Evolutionary conservation across 2,797 vertebrate species (phyloP).

Genomic region (Oophaga sylvatica): DNA sequence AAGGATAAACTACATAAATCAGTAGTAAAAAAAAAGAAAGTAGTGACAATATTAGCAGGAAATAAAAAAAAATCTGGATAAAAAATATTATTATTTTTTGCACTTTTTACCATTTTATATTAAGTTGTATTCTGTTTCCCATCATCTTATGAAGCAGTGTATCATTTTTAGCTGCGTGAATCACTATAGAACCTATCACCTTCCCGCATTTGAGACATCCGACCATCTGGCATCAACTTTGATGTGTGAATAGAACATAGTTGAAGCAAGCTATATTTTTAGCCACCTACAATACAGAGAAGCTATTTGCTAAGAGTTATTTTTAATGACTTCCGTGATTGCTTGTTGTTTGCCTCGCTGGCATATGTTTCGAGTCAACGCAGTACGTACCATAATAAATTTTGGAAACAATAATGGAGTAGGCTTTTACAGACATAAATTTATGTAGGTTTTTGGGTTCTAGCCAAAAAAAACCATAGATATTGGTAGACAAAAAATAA

Average conservation of each 20-base stretch:
- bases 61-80: no score
- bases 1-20: no score
- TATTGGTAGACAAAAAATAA: not conserved
- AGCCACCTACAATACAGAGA: not conserved
- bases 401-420: not conserved
- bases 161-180: not conserved
- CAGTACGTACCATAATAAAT: not conserved
- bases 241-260: not conserved
- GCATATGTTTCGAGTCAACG: conserved; percentile 7
- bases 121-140: not conserved
- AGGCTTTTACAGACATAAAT: not conserved
- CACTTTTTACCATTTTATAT: no score
- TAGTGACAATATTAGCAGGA: no score
- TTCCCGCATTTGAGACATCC: not conserved
- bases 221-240: not conserved
- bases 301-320: not conserved
- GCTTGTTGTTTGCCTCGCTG: not conserved
- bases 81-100: no score
- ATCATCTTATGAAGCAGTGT: not conserved
- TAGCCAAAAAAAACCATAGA: not conserved
- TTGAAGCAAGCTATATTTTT: not conserved
- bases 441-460: conserved; percentile 1
- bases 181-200: not conserved
- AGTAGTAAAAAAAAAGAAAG: no score
- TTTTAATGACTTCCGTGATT: not conserved